Evolutionary conservation across 2,113 vertebrate genomes (phyloP).

Genomic region (Salvelinus alpinus): DNA sequence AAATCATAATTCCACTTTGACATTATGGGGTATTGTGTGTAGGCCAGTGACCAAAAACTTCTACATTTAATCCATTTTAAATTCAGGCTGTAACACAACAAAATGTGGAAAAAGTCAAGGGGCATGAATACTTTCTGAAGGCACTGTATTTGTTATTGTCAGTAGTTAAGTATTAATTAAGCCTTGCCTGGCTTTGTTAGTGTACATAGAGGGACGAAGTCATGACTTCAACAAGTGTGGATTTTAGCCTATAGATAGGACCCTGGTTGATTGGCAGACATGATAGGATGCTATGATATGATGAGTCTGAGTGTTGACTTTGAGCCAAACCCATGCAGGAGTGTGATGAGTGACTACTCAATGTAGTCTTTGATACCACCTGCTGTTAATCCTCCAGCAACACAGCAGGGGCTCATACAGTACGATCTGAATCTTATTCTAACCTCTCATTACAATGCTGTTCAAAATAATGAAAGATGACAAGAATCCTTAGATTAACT

Average conservation of each 20-base stretch:
- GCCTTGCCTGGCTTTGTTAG: background rate
- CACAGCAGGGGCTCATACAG: background rate
- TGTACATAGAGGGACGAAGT: background rate
- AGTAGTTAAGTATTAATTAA: background rate
- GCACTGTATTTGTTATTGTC: background rate
- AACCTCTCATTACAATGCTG: background rate
- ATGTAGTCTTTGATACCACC: background rate
- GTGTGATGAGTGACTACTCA: background rate
- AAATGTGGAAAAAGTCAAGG: no score
- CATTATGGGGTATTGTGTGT: no score
- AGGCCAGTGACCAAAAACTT: no score
- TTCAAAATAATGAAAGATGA: background rate
- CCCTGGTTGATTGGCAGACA: background rate
- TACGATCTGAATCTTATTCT: background rate
- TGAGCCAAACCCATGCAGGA: background rate
- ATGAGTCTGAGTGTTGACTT: background rate
- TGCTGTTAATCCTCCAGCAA: background rate
- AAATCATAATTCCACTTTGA: no score
- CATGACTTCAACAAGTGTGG: background rate
- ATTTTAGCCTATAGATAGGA: background rate
- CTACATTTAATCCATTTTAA: no score
- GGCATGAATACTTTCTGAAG: no score
- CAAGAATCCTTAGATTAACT: background rate
- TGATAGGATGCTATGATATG: background rate
- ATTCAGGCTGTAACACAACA: no score